Conservation (phyloP, 1,140 invertebrate genomes). For the Calephelis virginiensis region DNA sequence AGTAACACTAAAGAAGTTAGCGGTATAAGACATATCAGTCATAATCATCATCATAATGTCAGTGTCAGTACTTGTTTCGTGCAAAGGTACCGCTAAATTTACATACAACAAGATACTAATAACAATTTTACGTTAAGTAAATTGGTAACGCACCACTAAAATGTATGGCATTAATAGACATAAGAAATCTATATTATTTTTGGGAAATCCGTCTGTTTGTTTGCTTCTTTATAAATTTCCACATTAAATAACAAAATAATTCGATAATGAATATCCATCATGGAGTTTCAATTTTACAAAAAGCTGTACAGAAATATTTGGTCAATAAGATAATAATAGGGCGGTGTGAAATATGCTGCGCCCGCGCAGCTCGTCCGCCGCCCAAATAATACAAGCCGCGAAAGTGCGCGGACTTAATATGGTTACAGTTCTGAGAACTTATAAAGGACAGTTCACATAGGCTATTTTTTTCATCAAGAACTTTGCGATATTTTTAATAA, state of each 20-base stretch:
- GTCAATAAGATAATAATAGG: slow-evolving; percentile 14
- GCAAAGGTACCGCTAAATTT: no score
- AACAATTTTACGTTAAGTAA: no score
- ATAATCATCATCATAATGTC: no score
- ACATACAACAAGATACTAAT: no score
- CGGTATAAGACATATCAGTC: no score
- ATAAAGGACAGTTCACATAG: background rate
- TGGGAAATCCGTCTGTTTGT: background rate
- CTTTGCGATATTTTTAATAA: background rate
- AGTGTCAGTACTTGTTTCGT: no score
- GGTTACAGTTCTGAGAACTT: background rate
- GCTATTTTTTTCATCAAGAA: background rate
- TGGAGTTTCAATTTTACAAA: slow-evolving; percentile 6
- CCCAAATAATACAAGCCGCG: slow-evolving; percentile 6
- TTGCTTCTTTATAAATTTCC: background rate
- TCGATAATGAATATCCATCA: background rate
- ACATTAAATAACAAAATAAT: background rate
- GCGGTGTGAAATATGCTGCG: slow-evolving; percentile 14
- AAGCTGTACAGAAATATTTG: slow-evolving; percentile 7
- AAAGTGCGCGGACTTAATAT: background rate
- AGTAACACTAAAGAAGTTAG: no score
- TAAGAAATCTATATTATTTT: no score
- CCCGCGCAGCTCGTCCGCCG: background rate
- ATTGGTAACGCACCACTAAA: no score
- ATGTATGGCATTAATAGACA: no score